Evolutionary conservation across 2,113 vertebrate species (phyloP), one percentile per base, ranked within the genome.

Genomic region (Aviceda subcristata): DNA sequence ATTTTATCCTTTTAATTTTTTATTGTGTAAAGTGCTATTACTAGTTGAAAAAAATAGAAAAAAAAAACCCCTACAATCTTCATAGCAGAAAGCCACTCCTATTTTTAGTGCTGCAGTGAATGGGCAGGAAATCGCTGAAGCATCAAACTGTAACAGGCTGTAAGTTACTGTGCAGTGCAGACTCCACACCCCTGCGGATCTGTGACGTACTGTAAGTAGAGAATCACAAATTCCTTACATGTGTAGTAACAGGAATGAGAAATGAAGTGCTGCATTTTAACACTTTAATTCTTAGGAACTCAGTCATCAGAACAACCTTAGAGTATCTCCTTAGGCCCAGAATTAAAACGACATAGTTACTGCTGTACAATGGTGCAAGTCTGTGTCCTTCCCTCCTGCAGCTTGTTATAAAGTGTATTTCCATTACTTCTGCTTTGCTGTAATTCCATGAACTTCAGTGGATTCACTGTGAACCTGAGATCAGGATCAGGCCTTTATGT

Each of bases 161-260:
- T 50, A 11, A 85, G 41, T 23, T 32, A 19, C 6, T 32, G 29
- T 71, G 38, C 0, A 15, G 29, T 29, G 12, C 23, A 66, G 38
- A 8, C 6, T 76, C 21, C 0, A 1, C n/a, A 60, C 5, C 18
- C 34, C 1, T 26, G 45, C 1, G 2, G 15, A 11, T 50, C 32
- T 90, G 46, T 67, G 51, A 55, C 4, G 1, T 39, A 27, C 19
- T 60, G 15, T 23, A 41, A 32, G 22, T 9, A 27, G 29, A 41
- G 32, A 88, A 59, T n/a, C 15, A 29, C 12, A 6, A 5, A 23
- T 9, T 84, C 24, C 51, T 48, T 14, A 10, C 7, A 15, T 0
- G 5, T 27, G 15, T 18, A 29, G 34, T 12, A 53, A 18, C 12
- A 23, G 46, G 30, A 59, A 72, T 15, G 5, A 34, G 38, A 71